These are phyloP conservation scores for Lytechinus pictus DNA, from an alignment of 35 echinoderm and acorn worm genomes.

Conservation along the genomic window DNA sequence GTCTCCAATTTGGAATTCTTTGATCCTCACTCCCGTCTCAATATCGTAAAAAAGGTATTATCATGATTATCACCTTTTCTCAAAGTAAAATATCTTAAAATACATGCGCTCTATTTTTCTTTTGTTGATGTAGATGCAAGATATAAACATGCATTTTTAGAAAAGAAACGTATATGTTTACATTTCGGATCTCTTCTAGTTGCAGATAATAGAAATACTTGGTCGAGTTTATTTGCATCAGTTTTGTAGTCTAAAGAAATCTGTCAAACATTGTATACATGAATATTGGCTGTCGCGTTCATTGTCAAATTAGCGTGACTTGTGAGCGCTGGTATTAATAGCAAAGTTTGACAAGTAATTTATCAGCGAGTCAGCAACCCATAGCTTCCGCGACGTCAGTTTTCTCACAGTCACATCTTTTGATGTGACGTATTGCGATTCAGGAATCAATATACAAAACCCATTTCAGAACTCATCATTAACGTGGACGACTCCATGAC, in stretches of 20 bases:
- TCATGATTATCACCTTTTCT: background rate
- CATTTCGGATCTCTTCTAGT: background rate
- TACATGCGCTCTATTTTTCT: background rate
- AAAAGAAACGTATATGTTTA: background rate
- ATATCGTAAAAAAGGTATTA: background rate
- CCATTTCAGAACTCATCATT: background rate
- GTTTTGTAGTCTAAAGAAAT: background rate
- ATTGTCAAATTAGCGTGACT: slow-evolving; percentile 12
- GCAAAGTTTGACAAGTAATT: background rate
- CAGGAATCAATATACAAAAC: background rate
- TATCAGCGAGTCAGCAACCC: background rate
- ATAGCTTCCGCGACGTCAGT: background rate
- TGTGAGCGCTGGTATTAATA: background rate
- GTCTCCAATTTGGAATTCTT: background rate
- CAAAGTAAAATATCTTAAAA: background rate
- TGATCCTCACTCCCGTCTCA: background rate
- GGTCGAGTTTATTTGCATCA: background rate
- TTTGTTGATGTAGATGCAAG: too few relatives aligned
- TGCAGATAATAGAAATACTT: too few relatives aligned
- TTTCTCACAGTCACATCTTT: background rate
- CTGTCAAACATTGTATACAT: background rate
- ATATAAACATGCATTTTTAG: background rate
- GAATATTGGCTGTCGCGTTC: background rate
- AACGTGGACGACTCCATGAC: background rate
- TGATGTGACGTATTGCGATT: background rate